Evolutionary conservation across 2,113 vertebrate species (phyloP), one percentile per base, ranked within the genome.

Genomic region (Xenopus laevis): DNA sequence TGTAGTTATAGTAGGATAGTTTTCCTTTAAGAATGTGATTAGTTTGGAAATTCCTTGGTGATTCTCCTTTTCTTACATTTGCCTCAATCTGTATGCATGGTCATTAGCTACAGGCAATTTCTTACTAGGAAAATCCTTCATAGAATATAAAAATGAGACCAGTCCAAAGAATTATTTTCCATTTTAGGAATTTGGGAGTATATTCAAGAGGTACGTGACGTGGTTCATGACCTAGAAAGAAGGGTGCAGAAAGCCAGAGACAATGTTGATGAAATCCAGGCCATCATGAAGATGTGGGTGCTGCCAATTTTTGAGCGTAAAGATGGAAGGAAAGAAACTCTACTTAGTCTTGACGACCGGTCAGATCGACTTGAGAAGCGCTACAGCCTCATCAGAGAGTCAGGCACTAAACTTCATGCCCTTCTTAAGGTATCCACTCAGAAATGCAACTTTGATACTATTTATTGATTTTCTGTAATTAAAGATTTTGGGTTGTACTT

Each of bases 191-290:
- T 90, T 64, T 95, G 92, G 91, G 88, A 90, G 72, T 94, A 87
- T 74, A 89, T 97, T 79, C 93, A 91, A 7, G 53, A 79, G 30
- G 61, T 93, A 55, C 81, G 90, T 20, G 83, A 85, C 4, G 72
- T 27, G 2, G 84, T 98, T 59, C 85, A 67, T 62, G 93, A 94
- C 80, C 88, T 98, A 12, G 93, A 97, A 75, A 80, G 53, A 78
- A 87, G 91, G 78, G 82, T 94, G 45, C 94, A 95, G 84, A 95
- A 85, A 80, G 81, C 89, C 65, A 94, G 95, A 82, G 90, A 87
- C 82, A 96, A 98, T 0, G 81, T 94, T 11, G 90, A 94, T 64
- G 89, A 94, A 79, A 95, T 98, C 72, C 91, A 92, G 81, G 87
- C 17, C 74, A 81, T 91, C 0, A 88, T 95, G 87, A 89, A 18